Evolutionary conservation across 2,888 invertebrate genomes (phyloP).

Genomic region (Andricus quercusramuli): DNA sequence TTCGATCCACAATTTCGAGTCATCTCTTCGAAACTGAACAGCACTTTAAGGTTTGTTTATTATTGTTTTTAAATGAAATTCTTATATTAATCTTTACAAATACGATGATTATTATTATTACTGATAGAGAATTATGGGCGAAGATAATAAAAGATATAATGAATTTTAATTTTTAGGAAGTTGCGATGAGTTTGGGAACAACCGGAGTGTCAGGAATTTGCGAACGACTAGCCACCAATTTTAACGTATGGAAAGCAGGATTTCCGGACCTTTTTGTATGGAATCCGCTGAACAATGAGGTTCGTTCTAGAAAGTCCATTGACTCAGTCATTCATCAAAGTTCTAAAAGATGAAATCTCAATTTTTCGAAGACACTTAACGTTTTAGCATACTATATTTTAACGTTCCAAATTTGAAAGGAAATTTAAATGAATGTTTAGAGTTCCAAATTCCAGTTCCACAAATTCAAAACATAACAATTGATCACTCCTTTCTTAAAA

Average conservation of each 20-base stretch:
- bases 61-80: slow-evolving; percentile 68
- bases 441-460: no score
- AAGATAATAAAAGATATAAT: no score
- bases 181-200: slow-evolving; percentile 81
- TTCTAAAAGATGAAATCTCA: no score
- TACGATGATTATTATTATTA: background rate
- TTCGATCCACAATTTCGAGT: slow-evolving; percentile 62
- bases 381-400: no score
- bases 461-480: no score
- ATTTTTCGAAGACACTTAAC: no score
- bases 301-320: slow-evolving; percentile 60
- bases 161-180: slow-evolving; percentile 67
- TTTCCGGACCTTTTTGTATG: slow-evolving; percentile 92
- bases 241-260: slow-evolving; percentile 84
- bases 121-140: no score
- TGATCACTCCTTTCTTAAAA: no score
- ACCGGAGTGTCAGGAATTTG: slow-evolving; percentile 81
- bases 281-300: slow-evolving; percentile 81
- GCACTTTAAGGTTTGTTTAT: slow-evolving; percentile 63
- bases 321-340: no score
- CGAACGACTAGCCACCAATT: slow-evolving; percentile 82
- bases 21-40: slow-evolving; percentile 59
- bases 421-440: no score
- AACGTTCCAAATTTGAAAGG: no score
- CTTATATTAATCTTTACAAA: background rate